Evolutionary conservation across 2,797 vertebrate genomes (phyloP).

Genomic region (Scolopax rusticola): DNA sequence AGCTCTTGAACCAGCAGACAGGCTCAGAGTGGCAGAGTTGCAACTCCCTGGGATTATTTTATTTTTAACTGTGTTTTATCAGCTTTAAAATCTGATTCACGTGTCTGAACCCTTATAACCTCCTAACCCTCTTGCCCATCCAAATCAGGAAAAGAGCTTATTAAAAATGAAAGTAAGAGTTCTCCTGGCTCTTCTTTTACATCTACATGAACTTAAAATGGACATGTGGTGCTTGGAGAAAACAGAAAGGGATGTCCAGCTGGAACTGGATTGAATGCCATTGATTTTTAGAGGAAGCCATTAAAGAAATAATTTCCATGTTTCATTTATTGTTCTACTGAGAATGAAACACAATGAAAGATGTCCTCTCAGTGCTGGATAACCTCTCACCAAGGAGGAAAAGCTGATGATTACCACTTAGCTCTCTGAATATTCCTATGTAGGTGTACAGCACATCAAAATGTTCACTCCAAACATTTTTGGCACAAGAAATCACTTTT

Average conservation of each 20-base stretch:
- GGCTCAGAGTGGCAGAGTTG: not conserved
- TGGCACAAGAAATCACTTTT: not conserved
- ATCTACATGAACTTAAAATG: not conserved
- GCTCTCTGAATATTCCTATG: not conserved
- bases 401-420: not conserved
- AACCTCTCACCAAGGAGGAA: not conserved
- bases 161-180: not conserved
- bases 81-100: not conserved
- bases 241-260: not conserved
- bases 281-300: not conserved
- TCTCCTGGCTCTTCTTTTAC: not conserved
- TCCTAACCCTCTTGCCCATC: not conserved
- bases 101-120: not conserved
- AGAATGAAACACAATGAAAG: not conserved
- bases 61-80: not conserved
- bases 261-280: not conserved
- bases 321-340: not conserved
- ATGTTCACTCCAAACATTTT: not conserved
- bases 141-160: not conserved
- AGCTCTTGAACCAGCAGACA: not conserved
- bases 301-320: not conserved
- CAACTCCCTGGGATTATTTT: not conserved
- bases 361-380: not conserved
- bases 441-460: not conserved
- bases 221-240: not conserved